Base-by-base conservation (phyloP, 2,113 vertebrate genomes). In the Falcunculus frontatus region DNA sequence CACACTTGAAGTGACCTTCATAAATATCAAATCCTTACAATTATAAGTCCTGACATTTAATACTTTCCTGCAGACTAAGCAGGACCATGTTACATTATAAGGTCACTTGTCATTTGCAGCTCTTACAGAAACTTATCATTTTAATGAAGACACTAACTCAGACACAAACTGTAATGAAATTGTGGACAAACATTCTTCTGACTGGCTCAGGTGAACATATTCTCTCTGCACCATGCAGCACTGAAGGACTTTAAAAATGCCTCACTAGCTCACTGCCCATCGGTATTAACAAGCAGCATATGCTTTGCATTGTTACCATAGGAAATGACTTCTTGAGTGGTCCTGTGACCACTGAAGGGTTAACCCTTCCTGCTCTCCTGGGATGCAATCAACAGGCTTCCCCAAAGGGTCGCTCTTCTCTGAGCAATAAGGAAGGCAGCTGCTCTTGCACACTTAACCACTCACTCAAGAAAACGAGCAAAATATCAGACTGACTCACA, bases 1-100 rank as follows among this genome's bases (percentile, higher is more conserved):
- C 95, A 96, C 96, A 96, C 95, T 94, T 85, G 87, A 90, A 93
- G 77, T 98, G 98, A 98, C 97, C 97, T 98, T 98, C 97, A 96
- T 98, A 97, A 98, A 97, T 96, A 98, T 95, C 94, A 97, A 97
- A 98, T 95, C 86, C 89, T 96, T 96, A 94, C 96, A 96, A 94
- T 91, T 95, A 65, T 91, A 84, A 84, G 75, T 90, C 74, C 37
- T 96, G 97, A 97, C 96, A 97, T 98, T 98, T 98, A 96, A 96
- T 97, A 94, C 93, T 97, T 97, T 97, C 92, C 94, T 95, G 96
- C 94, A 96, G 92, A 74, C 96, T 94, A 93, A 92, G 93, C 4
- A 5, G 96, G 96, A 91, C 94, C 88, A 85, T 60, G 87, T 97
- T 97, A 96, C 87, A 56, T 96, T 97, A 96, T 92, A 98, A 98